A percentile compares a stretch with the other conserved stretches of the same genome.
Evolutionary conservation across 2,888 invertebrate genomes (phyloP).

Genomic region (Apantesis nais): DNA sequence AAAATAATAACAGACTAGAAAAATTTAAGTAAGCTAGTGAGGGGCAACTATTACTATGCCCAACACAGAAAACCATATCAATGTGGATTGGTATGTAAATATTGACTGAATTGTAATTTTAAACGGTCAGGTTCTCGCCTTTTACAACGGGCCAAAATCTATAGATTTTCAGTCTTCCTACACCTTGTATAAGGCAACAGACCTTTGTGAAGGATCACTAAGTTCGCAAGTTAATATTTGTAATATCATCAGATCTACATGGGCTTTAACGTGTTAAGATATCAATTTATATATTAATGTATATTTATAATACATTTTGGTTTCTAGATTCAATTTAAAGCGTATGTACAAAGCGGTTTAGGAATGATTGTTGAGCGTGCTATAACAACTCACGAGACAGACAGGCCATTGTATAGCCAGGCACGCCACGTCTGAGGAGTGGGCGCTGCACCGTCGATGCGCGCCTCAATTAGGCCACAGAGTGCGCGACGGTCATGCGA

Average conservation of each 20-base stretch:
- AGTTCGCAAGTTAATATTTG: background rate
- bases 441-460: conserved; percentile 90
- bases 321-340: conserved; percentile 6
- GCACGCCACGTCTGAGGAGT: conserved; percentile 91
- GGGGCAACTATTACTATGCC: too few relatives aligned
- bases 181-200: background rate
- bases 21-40: background rate
- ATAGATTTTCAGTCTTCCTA: background rate
- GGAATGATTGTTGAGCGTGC: conserved; percentile 20
- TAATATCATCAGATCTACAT: too few relatives aligned
- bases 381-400: conserved; percentile 91
- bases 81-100: background rate
- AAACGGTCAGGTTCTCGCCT: background rate
- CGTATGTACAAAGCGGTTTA: conserved; percentile 32
- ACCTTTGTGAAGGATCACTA: background rate
- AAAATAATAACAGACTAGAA: background rate
- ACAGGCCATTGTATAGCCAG: conserved; percentile 94
- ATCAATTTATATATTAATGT: background rate
- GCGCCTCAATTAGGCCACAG: conserved; percentile 93
- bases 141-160: too few relatives aligned
- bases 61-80: background rate
- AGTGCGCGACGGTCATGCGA: conserved; percentile 94
- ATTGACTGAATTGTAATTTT: background rate
- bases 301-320: background rate
- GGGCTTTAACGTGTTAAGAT: background rate